Percentiles rank a stretch among this genome's conserved stretches.
Conservation (phyloP, 2,888 invertebrate species). For the Eupelmus urozonus region DNA sequence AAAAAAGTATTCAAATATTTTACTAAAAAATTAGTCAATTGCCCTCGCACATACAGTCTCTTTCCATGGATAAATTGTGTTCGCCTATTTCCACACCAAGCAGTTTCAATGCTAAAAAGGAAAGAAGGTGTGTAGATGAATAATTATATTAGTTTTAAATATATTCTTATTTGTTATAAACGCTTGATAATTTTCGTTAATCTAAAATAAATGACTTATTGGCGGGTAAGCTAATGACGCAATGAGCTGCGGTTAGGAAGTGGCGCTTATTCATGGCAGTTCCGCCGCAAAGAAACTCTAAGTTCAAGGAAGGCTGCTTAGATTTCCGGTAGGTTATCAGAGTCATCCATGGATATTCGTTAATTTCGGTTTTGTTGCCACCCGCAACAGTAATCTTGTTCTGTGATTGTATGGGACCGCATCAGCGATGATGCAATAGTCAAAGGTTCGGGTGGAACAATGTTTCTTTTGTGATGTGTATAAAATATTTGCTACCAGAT, state of each 20-base stretch:
- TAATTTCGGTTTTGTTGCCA: slow-evolving; percentile 81
- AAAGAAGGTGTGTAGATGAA: too few species aligned
- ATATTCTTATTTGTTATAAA: too few species aligned
- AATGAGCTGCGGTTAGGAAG: slow-evolving; percentile 82
- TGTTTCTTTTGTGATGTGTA: too few species aligned
- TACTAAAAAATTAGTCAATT: too few species aligned
- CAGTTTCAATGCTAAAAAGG: too few species aligned
- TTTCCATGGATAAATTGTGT: slow-evolving; percentile 77
- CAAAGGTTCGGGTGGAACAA: slow-evolving; percentile 73
- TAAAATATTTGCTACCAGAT: too few species aligned
- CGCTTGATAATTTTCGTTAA: too few species aligned
- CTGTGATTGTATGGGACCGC: slow-evolving; percentile 80
- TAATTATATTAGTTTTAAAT: too few species aligned
- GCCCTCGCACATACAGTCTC: slow-evolving; percentile 78
- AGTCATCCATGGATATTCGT: slow-evolving; percentile 88
- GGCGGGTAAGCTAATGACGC: slow-evolving; percentile 74
- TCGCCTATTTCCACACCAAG: slow-evolving; percentile 83
- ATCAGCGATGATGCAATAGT: slow-evolving; percentile 76
- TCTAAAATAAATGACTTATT: too few species aligned
- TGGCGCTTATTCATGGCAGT: slow-evolving; percentile 79
- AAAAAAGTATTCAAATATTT: too few species aligned
- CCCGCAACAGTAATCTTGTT: slow-evolving; percentile 82
- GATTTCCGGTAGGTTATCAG: slow-evolving; percentile 84
- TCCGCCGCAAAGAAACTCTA: slow-evolving; percentile 74
- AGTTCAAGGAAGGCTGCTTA: slow-evolving; percentile 63